Conservation (phyloP, 2,888 invertebrate species). For the Sepioteuthis lessoniana region DNA sequence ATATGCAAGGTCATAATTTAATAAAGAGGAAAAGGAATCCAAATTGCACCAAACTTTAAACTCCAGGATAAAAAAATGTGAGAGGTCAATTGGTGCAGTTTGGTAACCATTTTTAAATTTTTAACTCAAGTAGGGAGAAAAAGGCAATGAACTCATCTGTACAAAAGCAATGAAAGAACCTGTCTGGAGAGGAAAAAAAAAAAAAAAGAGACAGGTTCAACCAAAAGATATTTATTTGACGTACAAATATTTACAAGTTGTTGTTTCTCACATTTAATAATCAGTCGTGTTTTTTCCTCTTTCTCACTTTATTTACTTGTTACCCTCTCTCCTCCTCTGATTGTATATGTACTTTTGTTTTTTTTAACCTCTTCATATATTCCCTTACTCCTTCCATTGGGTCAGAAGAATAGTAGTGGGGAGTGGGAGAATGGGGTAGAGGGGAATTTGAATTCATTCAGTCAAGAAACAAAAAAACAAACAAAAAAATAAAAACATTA, state of each 20-base stretch:
- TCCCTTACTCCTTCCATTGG: not conserved
- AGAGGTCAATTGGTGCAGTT: not conserved
- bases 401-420: not conserved
- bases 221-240: conserved; percentile 33
- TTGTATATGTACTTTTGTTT: not conserved
- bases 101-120: not conserved
- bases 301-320: not conserved
- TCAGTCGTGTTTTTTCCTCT: not conserved
- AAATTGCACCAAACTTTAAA: not conserved
- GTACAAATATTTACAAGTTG: conserved; percentile 25
- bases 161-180: not conserved
- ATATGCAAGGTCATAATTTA: not conserved
- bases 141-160: not conserved
- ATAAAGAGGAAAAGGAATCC: not conserved
- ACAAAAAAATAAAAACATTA: too few relatives aligned
- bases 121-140: not conserved
- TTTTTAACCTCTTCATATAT: not conserved
- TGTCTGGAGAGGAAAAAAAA: not conserved
- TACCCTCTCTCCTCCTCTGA: not conserved
- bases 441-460: not conserved
- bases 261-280: not conserved
- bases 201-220: not conserved
- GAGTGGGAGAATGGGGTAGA: not conserved
- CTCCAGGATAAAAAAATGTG: not conserved
- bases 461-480: too few relatives aligned